These are phyloP conservation scores for Melanerpes aurifrons DNA, from an alignment of 2,113 vertebrate species.

Conservation along the genomic window DNA sequence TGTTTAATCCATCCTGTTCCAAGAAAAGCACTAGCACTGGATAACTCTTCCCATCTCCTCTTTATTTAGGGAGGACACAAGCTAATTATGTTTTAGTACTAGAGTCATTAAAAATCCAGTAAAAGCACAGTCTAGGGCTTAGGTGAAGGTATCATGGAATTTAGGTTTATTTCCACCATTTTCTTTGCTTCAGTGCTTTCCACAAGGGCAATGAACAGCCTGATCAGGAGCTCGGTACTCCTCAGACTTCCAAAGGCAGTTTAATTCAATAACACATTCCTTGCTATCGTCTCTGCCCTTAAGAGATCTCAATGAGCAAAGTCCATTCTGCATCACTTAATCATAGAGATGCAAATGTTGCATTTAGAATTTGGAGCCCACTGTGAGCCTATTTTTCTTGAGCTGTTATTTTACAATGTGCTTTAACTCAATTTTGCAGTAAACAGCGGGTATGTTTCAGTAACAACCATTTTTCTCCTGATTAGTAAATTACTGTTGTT, in stretches of 20 bases:
- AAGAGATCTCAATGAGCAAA: neutral
- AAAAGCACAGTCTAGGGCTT: neutral
- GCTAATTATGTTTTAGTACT: neutral
- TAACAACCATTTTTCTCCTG: slow-evolving; percentile 53
- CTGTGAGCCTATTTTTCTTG: neutral
- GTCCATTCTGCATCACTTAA: neutral
- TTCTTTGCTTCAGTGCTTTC: neutral
- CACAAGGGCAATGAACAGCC: neutral
- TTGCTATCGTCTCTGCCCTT: neutral
- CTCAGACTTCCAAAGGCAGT: neutral
- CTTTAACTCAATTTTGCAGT: slow-evolving; percentile 51
- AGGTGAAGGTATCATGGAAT: neutral
- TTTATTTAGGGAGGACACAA: neutral
- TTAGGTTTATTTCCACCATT: slow-evolving; percentile 3
- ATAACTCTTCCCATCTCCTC: neutral
- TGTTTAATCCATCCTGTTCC: neutral
- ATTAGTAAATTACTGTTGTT: slow-evolving; percentile 68
- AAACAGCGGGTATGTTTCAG: slow-evolving; percentile 36
- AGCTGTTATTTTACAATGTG: slow-evolving; percentile 22
- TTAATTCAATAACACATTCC: neutral
- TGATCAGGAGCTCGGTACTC: neutral
- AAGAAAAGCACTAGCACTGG: neutral
- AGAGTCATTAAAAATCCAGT: neutral
- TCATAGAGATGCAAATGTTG: slow-evolving; percentile 39
- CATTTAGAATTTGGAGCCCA: slow-evolving; percentile 38